Evolutionary conservation across 1,140 invertebrate species (phyloP).

Genomic region (Drosophila sulfurigaster): DNA sequence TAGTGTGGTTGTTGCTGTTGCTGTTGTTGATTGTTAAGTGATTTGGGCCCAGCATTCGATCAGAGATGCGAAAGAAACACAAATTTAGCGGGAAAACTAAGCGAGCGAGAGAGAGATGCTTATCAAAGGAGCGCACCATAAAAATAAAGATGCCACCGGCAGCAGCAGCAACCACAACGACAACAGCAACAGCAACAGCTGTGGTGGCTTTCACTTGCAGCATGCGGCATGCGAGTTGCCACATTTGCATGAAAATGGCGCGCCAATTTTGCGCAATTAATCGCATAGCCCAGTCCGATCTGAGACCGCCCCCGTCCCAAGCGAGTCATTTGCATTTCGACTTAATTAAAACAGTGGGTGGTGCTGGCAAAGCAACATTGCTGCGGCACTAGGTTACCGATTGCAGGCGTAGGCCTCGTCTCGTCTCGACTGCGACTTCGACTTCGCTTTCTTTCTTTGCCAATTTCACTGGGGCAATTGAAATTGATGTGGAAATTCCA

Average conservation of each 20-base stretch:
- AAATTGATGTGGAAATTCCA: constrained; percentile 73
- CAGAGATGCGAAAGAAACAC: constrained; percentile 12
- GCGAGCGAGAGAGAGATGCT: constrained; percentile 36
- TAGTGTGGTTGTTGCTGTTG: constrained; percentile 45
- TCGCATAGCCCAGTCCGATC: constrained; percentile 72
- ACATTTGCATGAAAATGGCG: constrained; percentile 75
- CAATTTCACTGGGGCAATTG: constrained; percentile 63
- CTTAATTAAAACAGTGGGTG: constrained; percentile 82
- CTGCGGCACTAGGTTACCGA: constrained; percentile 15
- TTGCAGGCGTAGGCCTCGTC: constrained; percentile 31
- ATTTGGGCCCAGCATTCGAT: constrained; percentile 56
- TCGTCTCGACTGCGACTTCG: constrained; percentile 29
- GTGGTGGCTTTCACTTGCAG: constrained; percentile 68
- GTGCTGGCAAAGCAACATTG: constrained; percentile 9
- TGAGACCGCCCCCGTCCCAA: constrained; percentile 46
- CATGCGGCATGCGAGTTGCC: constrained; percentile 3
- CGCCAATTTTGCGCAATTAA: constrained; percentile 79
- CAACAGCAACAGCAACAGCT: constrained; percentile 16
- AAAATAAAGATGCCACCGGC: constrained; percentile 33
- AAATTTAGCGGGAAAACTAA: constrained; percentile 12
- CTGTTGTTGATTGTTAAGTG: constrained; percentile 72
- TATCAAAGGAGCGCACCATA: constrained; percentile 41
- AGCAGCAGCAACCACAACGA: background rate
- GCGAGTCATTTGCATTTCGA: constrained; percentile 75
- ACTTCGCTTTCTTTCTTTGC: constrained; percentile 72